Evolutionary conservation across 2,113 vertebrate species (phyloP).

Genomic region (Myanophis thanlyinensis): DNA sequence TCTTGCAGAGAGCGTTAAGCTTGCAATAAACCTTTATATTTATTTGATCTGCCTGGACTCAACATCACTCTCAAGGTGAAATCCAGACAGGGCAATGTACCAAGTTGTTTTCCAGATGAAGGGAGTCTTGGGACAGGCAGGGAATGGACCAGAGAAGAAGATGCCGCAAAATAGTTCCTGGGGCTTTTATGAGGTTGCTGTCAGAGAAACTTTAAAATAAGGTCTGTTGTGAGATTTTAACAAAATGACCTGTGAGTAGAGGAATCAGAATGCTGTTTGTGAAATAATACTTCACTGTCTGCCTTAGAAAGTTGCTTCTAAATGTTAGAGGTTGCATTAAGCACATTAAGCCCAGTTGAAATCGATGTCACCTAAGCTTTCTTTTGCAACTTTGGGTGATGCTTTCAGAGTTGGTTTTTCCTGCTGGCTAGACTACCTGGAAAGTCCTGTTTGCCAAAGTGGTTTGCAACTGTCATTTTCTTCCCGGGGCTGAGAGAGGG

Average conservation of each 20-base stretch:
- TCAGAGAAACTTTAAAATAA: background rate
- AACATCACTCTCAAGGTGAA: background rate
- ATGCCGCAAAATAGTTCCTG: background rate
- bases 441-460: background rate
- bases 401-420: background rate
- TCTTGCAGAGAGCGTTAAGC: background rate
- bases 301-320: background rate
- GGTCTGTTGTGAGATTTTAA: background rate
- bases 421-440: background rate
- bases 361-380: background rate
- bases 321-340: background rate
- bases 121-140: background rate
- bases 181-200: background rate
- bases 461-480: background rate
- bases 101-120: background rate
- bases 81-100: background rate
- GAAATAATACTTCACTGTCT: background rate
- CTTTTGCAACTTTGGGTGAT: background rate
- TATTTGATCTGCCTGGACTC: background rate
- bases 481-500: background rate
- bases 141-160: background rate
- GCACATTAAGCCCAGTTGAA: background rate
- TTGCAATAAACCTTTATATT: background rate
- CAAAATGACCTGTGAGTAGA: background rate
- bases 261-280: background rate